Conservation (phyloP, 2,113 vertebrate species). For the Cavia aperea region DNA sequence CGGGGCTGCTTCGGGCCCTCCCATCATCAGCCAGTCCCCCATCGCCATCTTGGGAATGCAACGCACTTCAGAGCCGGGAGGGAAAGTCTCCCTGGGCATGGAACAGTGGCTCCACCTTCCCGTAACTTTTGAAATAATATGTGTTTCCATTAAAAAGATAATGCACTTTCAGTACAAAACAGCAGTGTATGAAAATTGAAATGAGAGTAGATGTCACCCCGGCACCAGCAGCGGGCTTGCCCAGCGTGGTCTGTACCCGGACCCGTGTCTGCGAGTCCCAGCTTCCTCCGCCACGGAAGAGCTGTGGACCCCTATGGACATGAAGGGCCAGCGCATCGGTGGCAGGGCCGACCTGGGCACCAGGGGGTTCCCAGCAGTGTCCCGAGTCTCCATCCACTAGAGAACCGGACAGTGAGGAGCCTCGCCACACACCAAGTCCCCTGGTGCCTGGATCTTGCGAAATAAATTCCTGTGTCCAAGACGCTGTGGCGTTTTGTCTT, state of each 20-base stretch:
- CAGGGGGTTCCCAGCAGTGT: fast-evolving
- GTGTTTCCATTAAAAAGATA: not conserved
- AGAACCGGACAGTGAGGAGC: not conserved
- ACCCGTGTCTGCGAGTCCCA: not conserved
- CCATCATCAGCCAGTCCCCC: not conserved
- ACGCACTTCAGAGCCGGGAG: fast-evolving
- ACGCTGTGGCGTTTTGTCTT: not conserved
- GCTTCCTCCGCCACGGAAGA: not conserved
- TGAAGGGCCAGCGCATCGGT: fast-evolving
- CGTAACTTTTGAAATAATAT: not conserved
- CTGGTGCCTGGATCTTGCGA: not conserved
- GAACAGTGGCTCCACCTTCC: not conserved
- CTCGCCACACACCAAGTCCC: not conserved
- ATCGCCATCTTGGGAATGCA: fast-evolving
- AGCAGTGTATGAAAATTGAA: not conserved
- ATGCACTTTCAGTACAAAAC: not conserved
- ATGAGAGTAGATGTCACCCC: fast-evolving
- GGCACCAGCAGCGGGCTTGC: not conserved
- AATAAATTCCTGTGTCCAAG: not conserved
- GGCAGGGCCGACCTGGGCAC: not conserved
- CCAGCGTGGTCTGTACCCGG: no score
- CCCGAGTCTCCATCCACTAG: not conserved
- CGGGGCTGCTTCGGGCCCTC: fast-evolving
- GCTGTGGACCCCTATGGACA: fast-evolving
- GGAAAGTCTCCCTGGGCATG: not conserved